phyloP scores from a whole-genome alignment of 2,888 invertebrate species.

The Coleophora flavipennella region DNA sequence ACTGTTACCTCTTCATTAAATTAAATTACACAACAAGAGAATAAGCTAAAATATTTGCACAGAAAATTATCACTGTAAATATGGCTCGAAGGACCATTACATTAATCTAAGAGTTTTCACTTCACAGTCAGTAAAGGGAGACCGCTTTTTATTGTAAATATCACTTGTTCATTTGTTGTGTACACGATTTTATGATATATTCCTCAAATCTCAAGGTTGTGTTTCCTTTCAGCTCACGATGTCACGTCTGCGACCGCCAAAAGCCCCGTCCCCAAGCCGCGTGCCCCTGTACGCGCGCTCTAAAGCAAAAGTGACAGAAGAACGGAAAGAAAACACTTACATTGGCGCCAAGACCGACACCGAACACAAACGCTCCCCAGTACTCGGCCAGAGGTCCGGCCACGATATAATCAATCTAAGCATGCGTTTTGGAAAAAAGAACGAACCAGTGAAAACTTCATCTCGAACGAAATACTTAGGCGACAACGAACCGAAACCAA shows the following conservation, averaged over 20 bases:
- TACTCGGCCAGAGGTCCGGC: conserved; percentile 39
- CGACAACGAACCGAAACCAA: conserved; percentile 55
- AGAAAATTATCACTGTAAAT: no score
- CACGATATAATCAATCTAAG: conserved; percentile 42
- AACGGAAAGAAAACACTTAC: conserved; percentile 64
- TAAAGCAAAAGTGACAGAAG: conserved; percentile 53
- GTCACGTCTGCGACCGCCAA: conserved; percentile 56
- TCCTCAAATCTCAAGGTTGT: no score
- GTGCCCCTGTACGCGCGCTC: conserved; percentile 50
- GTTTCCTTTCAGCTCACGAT: conserved; percentile 39
- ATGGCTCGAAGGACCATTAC: no score
- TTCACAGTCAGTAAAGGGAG: no score
- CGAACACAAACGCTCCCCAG: conserved; percentile 35
- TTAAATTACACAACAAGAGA: no score
- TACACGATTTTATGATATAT: background rate
- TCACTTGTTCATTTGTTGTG: background rate
- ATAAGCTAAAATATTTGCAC: no score
- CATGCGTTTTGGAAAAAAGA: conserved; percentile 43
- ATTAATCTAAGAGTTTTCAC: no score
- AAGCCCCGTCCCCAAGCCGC: conserved; percentile 46
- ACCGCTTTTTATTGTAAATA: no score
- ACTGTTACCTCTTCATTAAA: no score
- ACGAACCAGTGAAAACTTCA: conserved; percentile 42
- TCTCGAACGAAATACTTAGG: conserved; percentile 42
- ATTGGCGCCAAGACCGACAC: conserved; percentile 44